Base-by-base conservation (phyloP, 2,113 vertebrate genomes). In the Muntiacus muntjak region DNA sequence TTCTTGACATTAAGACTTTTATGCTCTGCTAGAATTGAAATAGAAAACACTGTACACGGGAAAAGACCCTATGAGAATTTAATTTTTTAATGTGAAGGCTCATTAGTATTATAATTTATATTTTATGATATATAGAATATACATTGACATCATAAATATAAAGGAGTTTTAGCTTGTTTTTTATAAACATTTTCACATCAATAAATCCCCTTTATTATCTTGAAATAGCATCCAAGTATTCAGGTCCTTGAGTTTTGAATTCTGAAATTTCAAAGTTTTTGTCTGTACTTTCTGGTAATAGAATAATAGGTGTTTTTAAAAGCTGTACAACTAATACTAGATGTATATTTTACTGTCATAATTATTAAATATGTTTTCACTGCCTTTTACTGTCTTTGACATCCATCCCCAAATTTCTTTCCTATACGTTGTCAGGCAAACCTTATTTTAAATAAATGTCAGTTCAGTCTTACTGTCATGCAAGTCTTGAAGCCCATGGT, bases 51-150 rank as follows among this genome's bases (percentile, higher is more conserved):
- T 81, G 1, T 55, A 26, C 10, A 71, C n/a, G 88, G 87, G 54
- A 86, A 93, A 89, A 94, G 1, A 96, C 64, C 4, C 6, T 81
- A 82, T 84, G 23, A 88, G 40, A 88, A 96, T 93, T 96, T 92
- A 6, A 86, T 79, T 89, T 89, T 47, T 28, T 62, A 83, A n/a
- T 40, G 2, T 89, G 50, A 91, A 54, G 8, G 2, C 12, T 47
- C 79, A n/a, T 87, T 90, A 33, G 7, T 71, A 36, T 89, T 91
- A 94, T 47, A 92, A 8, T 81, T 84, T 94, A 67, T 79, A 60
- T 17, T 71, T 95, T 94, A 33, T 19, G 8, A 54, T 67, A 45
- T 43, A 40, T 7, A 86, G 55, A 90, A 71, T 86, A 11, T 64
- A 25, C 28, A 78, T 6, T 81, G n/a, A 15, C 4, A 85, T 57